Conservation (phyloP, 2,888 invertebrate genomes). For the Tolmerus cingulatus region DNA sequence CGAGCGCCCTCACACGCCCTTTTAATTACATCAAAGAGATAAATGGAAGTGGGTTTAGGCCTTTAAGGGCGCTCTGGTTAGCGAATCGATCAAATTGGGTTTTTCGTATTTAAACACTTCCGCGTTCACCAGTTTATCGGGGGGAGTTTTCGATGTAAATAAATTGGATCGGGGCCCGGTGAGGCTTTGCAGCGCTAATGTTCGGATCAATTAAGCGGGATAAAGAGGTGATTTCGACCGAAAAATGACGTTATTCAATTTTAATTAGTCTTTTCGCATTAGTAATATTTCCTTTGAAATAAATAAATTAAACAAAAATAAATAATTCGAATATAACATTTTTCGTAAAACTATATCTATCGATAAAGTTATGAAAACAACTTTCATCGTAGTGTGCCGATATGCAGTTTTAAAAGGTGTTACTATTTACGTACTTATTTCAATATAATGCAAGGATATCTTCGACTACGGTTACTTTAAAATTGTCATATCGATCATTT, state of each 20-base stretch:
- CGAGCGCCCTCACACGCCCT: neutral
- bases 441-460: too few relatives aligned
- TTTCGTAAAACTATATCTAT: neutral
- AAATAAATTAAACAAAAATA: neutral
- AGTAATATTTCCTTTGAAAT: neutral
- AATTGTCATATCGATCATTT: too few relatives aligned
- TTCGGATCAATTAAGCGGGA: neutral
- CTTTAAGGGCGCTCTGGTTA: neutral
- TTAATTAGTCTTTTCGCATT: neutral
- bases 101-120: neutral
- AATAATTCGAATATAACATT: neutral
- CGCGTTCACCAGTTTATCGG: neutral
- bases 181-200: neutral
- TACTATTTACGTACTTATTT: too few relatives aligned
- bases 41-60: neutral
- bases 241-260: neutral
- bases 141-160: neutral
- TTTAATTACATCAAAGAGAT: constrained; percentile 22
- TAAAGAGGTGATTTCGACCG: neutral
- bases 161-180: neutral
- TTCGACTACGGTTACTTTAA: too few relatives aligned
- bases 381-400: too few relatives aligned
- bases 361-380: neutral
- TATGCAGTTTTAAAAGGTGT: too few relatives aligned
- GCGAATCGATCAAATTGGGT: neutral